These are phyloP conservation scores for Plestiodon gilberti DNA, from an alignment of 2,113 vertebrate species.

Conservation along the genomic window DNA sequence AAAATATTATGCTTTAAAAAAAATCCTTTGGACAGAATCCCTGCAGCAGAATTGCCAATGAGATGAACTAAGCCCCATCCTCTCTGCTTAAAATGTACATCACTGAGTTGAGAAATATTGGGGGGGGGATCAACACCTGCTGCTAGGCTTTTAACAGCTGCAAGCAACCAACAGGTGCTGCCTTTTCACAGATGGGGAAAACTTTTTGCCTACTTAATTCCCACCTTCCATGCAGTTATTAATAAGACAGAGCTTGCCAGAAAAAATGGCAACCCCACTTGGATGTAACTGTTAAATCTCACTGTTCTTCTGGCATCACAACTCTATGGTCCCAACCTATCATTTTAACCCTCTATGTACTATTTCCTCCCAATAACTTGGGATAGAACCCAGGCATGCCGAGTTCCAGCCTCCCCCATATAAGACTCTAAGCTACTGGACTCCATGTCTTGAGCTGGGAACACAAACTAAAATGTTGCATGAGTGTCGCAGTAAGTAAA, in stretches of 20 bases:
- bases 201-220: not conserved
- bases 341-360: not conserved
- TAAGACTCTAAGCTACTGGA: not conserved
- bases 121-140: not conserved
- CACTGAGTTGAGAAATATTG: not conserved
- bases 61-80: too few relatives aligned
- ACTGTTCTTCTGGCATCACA: not conserved
- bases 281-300: not conserved
- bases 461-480: not conserved
- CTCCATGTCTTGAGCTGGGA: not conserved
- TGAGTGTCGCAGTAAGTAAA: not conserved
- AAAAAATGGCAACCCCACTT: not conserved
- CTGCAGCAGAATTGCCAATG: not conserved
- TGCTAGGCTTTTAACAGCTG: not conserved
- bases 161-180: not conserved
- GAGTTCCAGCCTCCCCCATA: not conserved
- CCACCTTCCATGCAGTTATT: not conserved
- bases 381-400: not conserved
- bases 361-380: not conserved
- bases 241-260: not conserved
- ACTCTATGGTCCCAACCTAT: not conserved
- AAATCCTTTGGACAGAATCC: not conserved
- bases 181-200: not conserved
- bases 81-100: not conserved
- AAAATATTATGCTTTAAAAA: slow-evolving; percentile 13